Conservation (phyloP, 1,140 invertebrate genomes). For the Penaeus japonicus region DNA sequence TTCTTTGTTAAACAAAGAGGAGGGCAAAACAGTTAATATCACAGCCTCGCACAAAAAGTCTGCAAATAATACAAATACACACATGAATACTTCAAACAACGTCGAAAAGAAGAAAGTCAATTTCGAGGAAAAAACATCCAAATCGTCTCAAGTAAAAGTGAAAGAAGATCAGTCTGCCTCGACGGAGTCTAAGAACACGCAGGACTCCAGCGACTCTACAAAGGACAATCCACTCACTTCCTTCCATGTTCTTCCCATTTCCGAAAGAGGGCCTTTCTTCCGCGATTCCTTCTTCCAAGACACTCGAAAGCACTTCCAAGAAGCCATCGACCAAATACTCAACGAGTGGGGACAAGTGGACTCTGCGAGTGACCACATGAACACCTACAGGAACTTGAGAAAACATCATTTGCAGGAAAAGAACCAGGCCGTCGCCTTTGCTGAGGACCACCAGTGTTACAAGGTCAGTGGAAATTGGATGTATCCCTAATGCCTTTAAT, state of each 20-base stretch:
- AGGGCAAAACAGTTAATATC: neutral
- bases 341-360: neutral
- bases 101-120: too few species aligned
- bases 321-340: neutral
- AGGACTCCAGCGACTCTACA: neutral
- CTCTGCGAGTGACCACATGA: neutral
- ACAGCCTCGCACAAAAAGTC: neutral
- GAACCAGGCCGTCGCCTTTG: constrained; percentile 6
- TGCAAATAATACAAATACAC: neutral
- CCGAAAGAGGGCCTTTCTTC: constrained; percentile 25
- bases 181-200: neutral
- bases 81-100: neutral
- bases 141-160: neutral
- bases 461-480: neutral
- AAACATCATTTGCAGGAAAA: neutral
- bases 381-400: constrained; percentile 13
- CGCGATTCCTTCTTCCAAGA: constrained; percentile 41
- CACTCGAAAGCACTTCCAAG: constrained; percentile 22
- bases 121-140: neutral
- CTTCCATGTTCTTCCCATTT: constrained; percentile 14
- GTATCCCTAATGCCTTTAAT: too few species aligned
- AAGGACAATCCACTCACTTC: neutral
- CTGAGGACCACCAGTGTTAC: neutral
- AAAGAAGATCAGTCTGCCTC: neutral
- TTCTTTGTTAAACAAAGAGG: neutral